These are phyloP conservation scores for Zingel zingel DNA, from an alignment of 2,113 vertebrate genomes.

Conservation along the genomic window DNA sequence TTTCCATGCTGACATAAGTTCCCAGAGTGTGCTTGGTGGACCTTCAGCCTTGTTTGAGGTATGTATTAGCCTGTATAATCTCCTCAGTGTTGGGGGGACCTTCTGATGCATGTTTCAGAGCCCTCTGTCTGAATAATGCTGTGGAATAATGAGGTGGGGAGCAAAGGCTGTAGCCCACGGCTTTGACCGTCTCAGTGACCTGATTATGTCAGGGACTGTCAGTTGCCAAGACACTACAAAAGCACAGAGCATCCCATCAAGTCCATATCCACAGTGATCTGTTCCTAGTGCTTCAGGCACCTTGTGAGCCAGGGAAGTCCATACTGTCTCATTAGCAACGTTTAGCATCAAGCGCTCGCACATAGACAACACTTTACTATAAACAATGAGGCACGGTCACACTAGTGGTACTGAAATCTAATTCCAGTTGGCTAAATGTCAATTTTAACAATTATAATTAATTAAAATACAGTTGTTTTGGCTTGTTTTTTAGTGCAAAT, in stretches of 20 bases:
- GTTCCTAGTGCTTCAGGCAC: constrained; percentile 83
- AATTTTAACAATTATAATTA: neutral
- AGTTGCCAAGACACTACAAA: constrained; percentile 89
- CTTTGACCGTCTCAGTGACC: constrained; percentile 90
- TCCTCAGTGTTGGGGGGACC: constrained; percentile 49
- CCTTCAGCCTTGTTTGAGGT: constrained; percentile 68
- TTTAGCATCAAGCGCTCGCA: constrained; percentile 86
- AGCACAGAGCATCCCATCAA: constrained; percentile 88
- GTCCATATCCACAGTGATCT: constrained; percentile 87
- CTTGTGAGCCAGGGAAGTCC: constrained; percentile 84
- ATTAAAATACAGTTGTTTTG: constrained; percentile 20
- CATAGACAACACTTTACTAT: constrained; percentile 37
- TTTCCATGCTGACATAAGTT: constrained; percentile 30
- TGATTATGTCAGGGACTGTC: constrained; percentile 92
- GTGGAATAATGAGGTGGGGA: constrained; percentile 88
- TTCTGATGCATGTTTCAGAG: constrained; percentile 83
- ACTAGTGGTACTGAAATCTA: constrained; percentile 33
- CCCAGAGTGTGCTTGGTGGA: constrained; percentile 59
- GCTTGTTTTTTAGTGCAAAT: neutral
- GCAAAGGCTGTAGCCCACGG: constrained; percentile 88
- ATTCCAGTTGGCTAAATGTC: neutral
- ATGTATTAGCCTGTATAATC: constrained; percentile 74
- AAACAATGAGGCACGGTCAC: constrained; percentile 16
- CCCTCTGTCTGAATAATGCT: constrained; percentile 87
- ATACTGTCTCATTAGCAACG: constrained; percentile 88